phyloP scores from a whole-genome alignment of 2,797 vertebrate genomes.

The Lacerta bilineata region DNA sequence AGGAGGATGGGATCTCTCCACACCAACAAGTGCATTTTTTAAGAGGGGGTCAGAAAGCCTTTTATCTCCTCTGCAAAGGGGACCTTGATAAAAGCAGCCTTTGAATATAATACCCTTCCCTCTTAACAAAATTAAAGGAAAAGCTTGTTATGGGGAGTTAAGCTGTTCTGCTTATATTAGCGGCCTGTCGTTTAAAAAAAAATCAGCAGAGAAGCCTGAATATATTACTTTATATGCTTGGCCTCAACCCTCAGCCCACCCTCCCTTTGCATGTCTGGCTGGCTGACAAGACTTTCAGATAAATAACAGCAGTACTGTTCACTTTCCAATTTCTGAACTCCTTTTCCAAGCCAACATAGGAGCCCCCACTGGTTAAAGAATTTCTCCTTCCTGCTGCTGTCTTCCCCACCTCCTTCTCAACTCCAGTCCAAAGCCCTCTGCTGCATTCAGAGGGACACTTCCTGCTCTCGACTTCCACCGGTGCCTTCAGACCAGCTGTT shows the following conservation, averaged over 20 bases:
- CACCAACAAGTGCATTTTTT: neutral
- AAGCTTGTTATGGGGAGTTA: neutral
- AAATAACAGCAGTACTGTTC: constrained; percentile 39
- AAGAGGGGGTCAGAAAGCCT: no score
- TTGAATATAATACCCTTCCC: neutral
- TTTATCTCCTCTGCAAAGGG: neutral
- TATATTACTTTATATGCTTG: constrained; percentile 32
- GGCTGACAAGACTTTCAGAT: neutral
- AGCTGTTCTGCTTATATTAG: constrained; percentile 5
- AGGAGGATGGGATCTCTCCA: neutral
- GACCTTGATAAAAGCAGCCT: neutral
- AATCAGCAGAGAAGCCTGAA: neutral
- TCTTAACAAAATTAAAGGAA: constrained; percentile 7
- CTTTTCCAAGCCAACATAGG: constrained; percentile 15
- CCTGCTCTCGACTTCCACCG: neutral
- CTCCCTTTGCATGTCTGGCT: fast-evolving
- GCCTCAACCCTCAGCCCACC: constrained; percentile 31
- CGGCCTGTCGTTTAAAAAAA: constrained; percentile 24
- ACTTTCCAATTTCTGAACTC: constrained; percentile 27
- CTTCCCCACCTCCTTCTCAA: neutral
- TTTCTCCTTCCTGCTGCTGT: constrained; percentile 1
- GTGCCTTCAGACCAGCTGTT: constrained; percentile 3
- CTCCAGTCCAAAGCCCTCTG: neutral
- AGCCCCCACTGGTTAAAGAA: constrained; percentile 12
- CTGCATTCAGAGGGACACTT: neutral